Percentiles rank a stretch among this genome's conserved stretches.
These are phyloP conservation scores for Eristalis arbustorum DNA, from an alignment of 2,888 invertebrate species.

Conservation along the genomic window DNA sequence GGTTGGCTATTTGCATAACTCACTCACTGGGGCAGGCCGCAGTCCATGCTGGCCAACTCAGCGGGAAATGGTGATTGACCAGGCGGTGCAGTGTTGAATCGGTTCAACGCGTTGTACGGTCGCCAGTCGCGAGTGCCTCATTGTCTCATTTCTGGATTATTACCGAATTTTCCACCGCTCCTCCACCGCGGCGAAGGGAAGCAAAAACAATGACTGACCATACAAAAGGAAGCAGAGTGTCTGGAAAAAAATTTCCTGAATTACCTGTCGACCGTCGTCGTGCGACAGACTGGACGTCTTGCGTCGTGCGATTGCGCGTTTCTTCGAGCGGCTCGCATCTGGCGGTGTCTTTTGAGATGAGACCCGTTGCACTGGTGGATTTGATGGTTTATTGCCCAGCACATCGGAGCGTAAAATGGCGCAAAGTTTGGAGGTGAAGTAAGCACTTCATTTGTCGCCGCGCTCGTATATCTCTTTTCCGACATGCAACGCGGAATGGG, in stretches of 20 bases:
- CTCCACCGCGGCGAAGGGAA: not conserved
- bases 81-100: conserved; percentile 11
- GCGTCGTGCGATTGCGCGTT: conserved; percentile 15
- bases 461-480: conserved; percentile 28
- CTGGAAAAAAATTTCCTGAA: conserved; percentile 61
- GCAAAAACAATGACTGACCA: conserved; percentile 50
- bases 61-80: not conserved
- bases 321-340: conserved; percentile 16
- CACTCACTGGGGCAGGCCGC: not conserved
- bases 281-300: conserved; percentile 9
- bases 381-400: conserved; percentile 51
- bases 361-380: conserved; percentile 22
- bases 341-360: conserved; percentile 60
- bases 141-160: conserved; percentile 41
- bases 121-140: conserved; percentile 5
- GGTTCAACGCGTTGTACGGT: conserved; percentile 24
- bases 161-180: conserved; percentile 53
- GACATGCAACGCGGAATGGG: conserved; percentile 30
- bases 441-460: conserved; percentile 53
- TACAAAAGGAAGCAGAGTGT: conserved; percentile 58
- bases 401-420: conserved; percentile 11
- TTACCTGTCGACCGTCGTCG: conserved; percentile 62
- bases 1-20: conserved; percentile 51
- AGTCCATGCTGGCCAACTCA: not conserved
- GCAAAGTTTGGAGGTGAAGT: conserved; percentile 46